Evolutionary conservation across 2,113 vertebrate genomes (phyloP).

Genomic region (Psammodynastes pulverulentus): DNA sequence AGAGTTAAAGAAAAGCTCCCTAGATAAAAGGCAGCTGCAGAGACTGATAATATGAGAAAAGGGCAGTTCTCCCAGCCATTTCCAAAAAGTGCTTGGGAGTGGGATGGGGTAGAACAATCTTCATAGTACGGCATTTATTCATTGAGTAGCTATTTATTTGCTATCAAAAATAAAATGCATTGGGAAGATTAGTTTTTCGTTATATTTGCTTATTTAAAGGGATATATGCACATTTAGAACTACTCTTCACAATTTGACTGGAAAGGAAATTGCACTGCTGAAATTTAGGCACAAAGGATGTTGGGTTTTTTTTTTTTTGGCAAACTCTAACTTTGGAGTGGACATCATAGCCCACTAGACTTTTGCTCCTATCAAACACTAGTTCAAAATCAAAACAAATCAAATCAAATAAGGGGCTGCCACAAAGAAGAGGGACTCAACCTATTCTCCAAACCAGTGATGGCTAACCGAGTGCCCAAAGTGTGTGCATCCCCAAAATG

Average conservation of each 20-base stretch:
- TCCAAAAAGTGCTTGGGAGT: neutral
- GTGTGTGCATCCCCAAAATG: too few species aligned
- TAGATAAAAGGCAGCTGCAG: neutral
- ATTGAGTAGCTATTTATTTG: neutral
- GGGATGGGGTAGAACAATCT: too few species aligned
- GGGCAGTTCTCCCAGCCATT: neutral
- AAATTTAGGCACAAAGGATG: neutral
- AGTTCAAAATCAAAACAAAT: neutral
- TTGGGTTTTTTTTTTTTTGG: neutral
- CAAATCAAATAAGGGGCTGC: neutral
- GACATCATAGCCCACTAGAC: neutral
- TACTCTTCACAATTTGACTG: neutral
- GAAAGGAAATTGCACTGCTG: neutral
- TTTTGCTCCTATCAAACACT: neutral
- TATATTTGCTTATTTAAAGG: neutral
- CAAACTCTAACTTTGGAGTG: neutral
- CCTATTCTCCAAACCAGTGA: too few species aligned
- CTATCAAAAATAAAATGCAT: neutral
- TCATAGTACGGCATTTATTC: too few species aligned
- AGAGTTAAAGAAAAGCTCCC: neutral
- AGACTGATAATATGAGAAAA: neutral
- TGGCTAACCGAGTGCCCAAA: too few species aligned
- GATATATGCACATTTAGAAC: neutral
- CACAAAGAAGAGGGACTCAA: too few species aligned
- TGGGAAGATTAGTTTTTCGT: neutral